A percentile compares a stretch with the other conserved stretches of the same genome.
Evolutionary conservation across 2,888 invertebrate genomes (phyloP).

Genomic region (Phengaris alcon): DNA sequence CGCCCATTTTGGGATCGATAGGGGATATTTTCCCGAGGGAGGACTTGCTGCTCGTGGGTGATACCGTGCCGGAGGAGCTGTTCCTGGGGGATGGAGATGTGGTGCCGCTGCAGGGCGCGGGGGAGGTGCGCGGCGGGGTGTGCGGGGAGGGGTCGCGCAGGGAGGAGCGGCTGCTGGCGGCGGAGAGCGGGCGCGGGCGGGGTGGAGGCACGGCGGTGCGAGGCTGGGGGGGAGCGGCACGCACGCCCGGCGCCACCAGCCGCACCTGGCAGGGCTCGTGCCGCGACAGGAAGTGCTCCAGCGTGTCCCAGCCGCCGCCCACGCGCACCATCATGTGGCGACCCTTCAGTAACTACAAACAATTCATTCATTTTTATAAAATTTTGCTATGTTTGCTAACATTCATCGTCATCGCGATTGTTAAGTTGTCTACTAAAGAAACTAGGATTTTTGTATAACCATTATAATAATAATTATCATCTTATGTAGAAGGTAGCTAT

Average conservation of each 20-base stretch:
- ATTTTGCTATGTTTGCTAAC: too few species aligned
- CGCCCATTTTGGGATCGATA: conserved; percentile 43
- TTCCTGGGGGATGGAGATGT: conserved; percentile 43
- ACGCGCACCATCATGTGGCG: conserved; percentile 98
- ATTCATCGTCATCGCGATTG: too few species aligned
- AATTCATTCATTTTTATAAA: conserved; percentile 33
- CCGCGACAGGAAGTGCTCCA: conserved; percentile 93
- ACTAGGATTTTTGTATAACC: too few species aligned
- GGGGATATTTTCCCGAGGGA: conserved; percentile 56
- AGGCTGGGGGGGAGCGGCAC: conserved; percentile 46
- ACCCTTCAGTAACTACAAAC: conserved; percentile 88
- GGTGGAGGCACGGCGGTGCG: conserved; percentile 35
- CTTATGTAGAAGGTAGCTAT: too few species aligned
- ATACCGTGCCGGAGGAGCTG: conserved; percentile 47
- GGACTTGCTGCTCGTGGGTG: conserved; percentile 59
- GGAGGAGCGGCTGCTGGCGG: conserved; percentile 23
- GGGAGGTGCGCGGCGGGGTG: conserved; percentile 35
- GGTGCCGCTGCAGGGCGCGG: conserved; percentile 36
- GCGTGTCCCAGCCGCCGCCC: conserved; percentile 95
- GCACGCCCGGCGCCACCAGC: conserved; percentile 69
- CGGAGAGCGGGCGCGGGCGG: conserved; percentile 33
- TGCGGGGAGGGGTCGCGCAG: conserved; percentile 31
- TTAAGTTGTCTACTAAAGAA: too few species aligned
- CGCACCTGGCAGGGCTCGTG: conserved; percentile 92
- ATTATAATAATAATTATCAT: too few species aligned